These are phyloP conservation scores for Agapetus fuscipes DNA, from an alignment of 2,888 invertebrate species.

Conservation along the genomic window DNA sequence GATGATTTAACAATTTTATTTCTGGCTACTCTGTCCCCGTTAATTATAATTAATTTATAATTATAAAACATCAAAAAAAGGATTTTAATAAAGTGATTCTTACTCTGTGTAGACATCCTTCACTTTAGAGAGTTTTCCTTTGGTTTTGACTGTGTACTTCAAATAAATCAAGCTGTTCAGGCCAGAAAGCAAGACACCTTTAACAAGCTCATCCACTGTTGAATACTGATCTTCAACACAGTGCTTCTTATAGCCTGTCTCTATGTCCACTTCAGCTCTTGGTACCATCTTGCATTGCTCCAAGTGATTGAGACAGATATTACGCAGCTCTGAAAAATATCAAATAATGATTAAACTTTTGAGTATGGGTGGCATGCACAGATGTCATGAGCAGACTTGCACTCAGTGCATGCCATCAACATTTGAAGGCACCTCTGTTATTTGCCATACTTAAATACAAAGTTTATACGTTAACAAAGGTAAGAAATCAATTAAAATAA, in stretches of 20 bases:
- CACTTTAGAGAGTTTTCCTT: constrained; percentile 40
- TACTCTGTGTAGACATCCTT: constrained; percentile 46
- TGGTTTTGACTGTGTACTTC: constrained; percentile 39
- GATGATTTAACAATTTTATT: too few species aligned
- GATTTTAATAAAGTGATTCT: too few species aligned
- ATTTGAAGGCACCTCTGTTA: too few species aligned
- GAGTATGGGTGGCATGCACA: too few species aligned
- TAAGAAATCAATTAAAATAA: too few species aligned
- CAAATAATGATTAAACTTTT: background rate
- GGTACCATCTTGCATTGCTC: constrained; percentile 36
- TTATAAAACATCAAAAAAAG: too few species aligned
- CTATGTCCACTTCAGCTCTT: constrained; percentile 2
- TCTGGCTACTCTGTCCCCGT: too few species aligned
- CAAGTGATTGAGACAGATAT: constrained; percentile 45
- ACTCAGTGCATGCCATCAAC: too few species aligned
- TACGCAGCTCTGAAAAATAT: constrained; percentile 42
- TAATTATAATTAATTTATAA: too few species aligned
- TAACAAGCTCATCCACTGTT: constrained; percentile 46
- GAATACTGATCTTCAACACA: constrained; percentile 40
- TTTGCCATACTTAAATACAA: too few species aligned
- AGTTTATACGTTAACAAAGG: too few species aligned
- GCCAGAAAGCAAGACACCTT: constrained; percentile 49
- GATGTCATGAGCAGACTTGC: too few species aligned
- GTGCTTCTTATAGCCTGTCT: constrained; percentile 15
- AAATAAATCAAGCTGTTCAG: constrained; percentile 44